Evolutionary conservation across 2,888 invertebrate genomes (phyloP).

Genomic region (Tinea semifulvella): DNA sequence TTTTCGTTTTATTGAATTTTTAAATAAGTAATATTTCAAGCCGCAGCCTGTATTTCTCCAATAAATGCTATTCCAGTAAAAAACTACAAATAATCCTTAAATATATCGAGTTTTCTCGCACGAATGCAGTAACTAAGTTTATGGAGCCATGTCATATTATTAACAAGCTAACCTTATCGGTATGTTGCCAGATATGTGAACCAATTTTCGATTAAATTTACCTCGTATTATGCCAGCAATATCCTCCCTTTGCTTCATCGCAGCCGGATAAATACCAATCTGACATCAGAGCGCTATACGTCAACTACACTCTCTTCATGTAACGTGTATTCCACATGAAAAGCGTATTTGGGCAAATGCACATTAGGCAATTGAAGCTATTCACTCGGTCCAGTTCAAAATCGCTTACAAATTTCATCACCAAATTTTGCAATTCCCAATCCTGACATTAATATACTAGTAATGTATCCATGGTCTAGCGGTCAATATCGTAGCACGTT

Average conservation of each 20-base stretch:
- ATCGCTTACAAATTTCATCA: not conserved
- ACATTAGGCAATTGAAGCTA: slow-evolving; percentile 4
- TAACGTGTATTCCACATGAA: slow-evolving; percentile 6
- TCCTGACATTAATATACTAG: not conserved
- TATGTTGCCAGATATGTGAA: not conserved
- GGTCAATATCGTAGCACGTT: too few species aligned
- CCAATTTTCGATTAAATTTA: slow-evolving; percentile 9
- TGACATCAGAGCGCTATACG: not conserved
- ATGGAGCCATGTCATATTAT: too few species aligned
- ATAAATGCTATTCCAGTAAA: too few species aligned
- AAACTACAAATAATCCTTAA: too few species aligned
- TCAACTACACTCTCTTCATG: slow-evolving; percentile 7
- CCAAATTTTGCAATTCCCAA: not conserved
- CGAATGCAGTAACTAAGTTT: too few species aligned
- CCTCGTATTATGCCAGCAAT: slow-evolving; percentile 2
- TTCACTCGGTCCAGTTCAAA: not conserved
- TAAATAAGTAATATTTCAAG: too few species aligned
- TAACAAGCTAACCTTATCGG: not conserved
- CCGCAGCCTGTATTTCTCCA: too few species aligned
- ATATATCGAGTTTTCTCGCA: too few species aligned
- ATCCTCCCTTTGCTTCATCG: slow-evolving; percentile 1
- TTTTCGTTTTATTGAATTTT: too few species aligned
- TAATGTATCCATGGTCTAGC: too few species aligned
- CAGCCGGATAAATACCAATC: slow-evolving; percentile 9
- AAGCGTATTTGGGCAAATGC: slow-evolving; percentile 3